phyloP scores from a whole-genome alignment of 2,888 invertebrate species.

The Philereme vetulata region DNA sequence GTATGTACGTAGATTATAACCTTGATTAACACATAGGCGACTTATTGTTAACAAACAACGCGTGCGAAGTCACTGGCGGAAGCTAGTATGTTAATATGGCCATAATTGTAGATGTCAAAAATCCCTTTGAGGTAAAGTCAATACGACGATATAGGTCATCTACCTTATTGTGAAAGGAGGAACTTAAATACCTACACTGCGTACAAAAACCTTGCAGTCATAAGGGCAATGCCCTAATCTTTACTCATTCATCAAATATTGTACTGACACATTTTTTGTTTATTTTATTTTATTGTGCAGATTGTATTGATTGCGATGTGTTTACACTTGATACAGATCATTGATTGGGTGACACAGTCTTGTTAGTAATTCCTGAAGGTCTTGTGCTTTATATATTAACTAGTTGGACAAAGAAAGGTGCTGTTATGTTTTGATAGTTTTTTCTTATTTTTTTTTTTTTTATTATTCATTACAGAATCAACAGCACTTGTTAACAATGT shows the following conservation, averaged over 20 bases:
- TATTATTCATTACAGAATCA: too few species aligned
- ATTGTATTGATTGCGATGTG: conserved; percentile 5
- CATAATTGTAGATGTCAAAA: background rate
- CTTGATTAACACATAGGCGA: too few species aligned
- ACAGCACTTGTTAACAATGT: too few species aligned
- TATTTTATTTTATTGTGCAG: conserved; percentile 4
- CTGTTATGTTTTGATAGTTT: too few species aligned
- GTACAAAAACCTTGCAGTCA: conserved; percentile 3
- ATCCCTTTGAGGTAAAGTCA: conserved; percentile 2
- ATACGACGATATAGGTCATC: background rate
- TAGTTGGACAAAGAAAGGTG: background rate
- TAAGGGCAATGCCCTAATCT: conserved; percentile 11
- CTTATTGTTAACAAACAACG: too few species aligned
- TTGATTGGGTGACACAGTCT: conserved; percentile 3
- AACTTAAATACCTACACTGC: conserved; percentile 5
- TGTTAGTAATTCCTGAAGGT: conserved; percentile 4
- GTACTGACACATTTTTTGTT: conserved; percentile 5
- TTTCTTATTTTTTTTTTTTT: too few species aligned
- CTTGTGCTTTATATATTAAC: background rate
- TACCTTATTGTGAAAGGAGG: conserved; percentile 20
- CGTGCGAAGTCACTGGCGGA: too few species aligned
- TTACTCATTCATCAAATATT: conserved; percentile 12
- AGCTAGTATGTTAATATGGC: background rate
- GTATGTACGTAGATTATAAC: too few species aligned
- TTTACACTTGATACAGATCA: conserved; percentile 7